phyloP scores from a whole-genome alignment of 1,140 invertebrate species.

The Drosophila asahinai region DNA sequence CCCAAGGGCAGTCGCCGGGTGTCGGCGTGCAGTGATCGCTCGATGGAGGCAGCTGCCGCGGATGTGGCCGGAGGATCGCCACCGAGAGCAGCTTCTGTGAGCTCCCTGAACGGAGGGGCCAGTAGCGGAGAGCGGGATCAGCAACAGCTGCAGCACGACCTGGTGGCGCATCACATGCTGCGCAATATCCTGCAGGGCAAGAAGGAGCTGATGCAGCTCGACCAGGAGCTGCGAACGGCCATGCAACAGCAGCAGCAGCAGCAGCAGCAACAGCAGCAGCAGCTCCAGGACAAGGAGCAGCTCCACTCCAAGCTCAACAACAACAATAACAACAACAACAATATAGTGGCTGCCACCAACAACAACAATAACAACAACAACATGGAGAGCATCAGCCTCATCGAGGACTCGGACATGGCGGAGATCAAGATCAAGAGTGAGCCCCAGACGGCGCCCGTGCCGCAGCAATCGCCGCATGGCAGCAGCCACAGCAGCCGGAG shows the following conservation, averaged over 20 bases:
- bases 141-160: slow-evolving; percentile 86
- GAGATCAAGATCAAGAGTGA: slow-evolving; percentile 83
- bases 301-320: slow-evolving; percentile 82
- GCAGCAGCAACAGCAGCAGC: slow-evolving; percentile 86
- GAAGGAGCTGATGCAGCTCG: slow-evolving; percentile 90
- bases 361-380: slow-evolving; percentile 84
- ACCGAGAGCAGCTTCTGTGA: slow-evolving; percentile 71
- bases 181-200: slow-evolving; percentile 93
- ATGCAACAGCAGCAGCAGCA: slow-evolving; percentile 82
- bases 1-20: slow-evolving; percentile 63
- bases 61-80: slow-evolving; percentile 62
- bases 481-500: slow-evolving; percentile 67
- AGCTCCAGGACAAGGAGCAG: slow-evolving; percentile 86
- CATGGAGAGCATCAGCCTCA: slow-evolving; percentile 77
- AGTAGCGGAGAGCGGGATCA: slow-evolving; percentile 68
- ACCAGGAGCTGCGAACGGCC: slow-evolving; percentile 87
- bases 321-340: slow-evolving; percentile 85
- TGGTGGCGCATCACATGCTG: slow-evolving; percentile 92
- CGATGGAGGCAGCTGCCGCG: slow-evolving; percentile 61
- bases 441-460: slow-evolving; percentile 49
- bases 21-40: slow-evolving; percentile 80
- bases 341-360: slow-evolving; percentile 74
- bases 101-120: slow-evolving; percentile 70
- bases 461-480: slow-evolving; percentile 62
- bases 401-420: slow-evolving; percentile 73